Conservation (phyloP, 2,888 invertebrate species). For the Tinea semifulvella region DNA sequence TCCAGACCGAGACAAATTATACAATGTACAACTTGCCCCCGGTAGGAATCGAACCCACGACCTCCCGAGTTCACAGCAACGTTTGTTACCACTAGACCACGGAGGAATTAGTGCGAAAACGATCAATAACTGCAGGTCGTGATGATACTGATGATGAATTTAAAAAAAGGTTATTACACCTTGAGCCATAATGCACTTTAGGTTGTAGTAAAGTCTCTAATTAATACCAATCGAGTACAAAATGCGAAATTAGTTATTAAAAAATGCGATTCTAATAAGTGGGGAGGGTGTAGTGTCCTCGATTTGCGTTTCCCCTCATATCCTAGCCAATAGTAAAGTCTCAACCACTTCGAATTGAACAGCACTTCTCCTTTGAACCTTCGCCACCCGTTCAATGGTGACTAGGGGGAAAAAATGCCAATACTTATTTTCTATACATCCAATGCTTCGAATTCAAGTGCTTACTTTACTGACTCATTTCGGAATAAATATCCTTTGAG, state of each 20-base stretch:
- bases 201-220: too few relatives aligned
- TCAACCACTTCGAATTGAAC: slow-evolving; percentile 49
- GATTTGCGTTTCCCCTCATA: slow-evolving; percentile 31
- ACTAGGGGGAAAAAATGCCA: slow-evolving; percentile 51
- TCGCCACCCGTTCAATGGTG: slow-evolving; percentile 36
- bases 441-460: not conserved
- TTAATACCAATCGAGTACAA: too few relatives aligned
- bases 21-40: too few relatives aligned
- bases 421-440: slow-evolving; percentile 38
- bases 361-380: slow-evolving; percentile 48
- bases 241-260: not conserved
- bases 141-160: too few relatives aligned
- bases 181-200: too few relatives aligned
- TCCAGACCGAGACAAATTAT: too few relatives aligned
- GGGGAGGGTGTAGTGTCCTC: not conserved
- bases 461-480: slow-evolving; percentile 1
- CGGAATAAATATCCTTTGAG: slow-evolving; percentile 3
- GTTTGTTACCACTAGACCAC: too few relatives aligned
- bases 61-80: too few relatives aligned
- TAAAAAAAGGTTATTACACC: too few relatives aligned
- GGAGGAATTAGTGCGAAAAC: too few relatives aligned
- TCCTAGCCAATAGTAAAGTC: slow-evolving; percentile 58
- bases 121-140: too few relatives aligned
- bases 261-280: slow-evolving; percentile 7
- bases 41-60: too few relatives aligned